phyloP scores from a whole-genome alignment of 35 echinoderm and acorn worm species.

The Heliocidaris erythrogramma region DNA sequence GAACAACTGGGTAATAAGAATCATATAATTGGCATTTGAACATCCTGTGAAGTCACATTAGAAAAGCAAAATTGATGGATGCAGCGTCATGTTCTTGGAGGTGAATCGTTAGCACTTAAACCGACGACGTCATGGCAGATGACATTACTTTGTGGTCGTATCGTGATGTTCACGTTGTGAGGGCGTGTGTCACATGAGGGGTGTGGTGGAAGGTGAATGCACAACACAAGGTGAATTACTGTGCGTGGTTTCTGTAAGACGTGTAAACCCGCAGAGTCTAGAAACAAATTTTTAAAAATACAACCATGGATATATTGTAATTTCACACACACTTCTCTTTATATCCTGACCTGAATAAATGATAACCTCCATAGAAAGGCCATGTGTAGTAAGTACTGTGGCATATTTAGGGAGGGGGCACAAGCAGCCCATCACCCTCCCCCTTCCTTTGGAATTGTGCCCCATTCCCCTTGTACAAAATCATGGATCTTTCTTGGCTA shows the following conservation, averaged over 20 bases:
- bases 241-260: not conserved
- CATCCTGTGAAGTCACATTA: not conserved
- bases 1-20: not conserved
- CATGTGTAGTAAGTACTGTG: too few relatives aligned
- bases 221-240: not conserved
- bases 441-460: too few relatives aligned
- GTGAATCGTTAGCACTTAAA: not conserved
- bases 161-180: slow-evolving; percentile 16
- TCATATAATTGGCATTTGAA: not conserved
- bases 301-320: too few relatives aligned
- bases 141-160: not conserved
- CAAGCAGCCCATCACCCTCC: too few relatives aligned
- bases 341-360: too few relatives aligned
- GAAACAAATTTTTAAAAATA: not conserved
- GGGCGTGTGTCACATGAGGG: slow-evolving; percentile 16
- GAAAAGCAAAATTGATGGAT: not conserved
- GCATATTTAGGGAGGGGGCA: too few relatives aligned
- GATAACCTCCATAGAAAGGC: too few relatives aligned
- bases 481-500: too few relatives aligned
- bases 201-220: not conserved
- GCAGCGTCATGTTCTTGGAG: not conserved
- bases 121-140: not conserved
- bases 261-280: not conserved
- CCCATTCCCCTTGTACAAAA: too few relatives aligned
- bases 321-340: too few relatives aligned